Conservation (phyloP, 2,797 vertebrate genomes). For the Apogon hyalosoma region DNA sequence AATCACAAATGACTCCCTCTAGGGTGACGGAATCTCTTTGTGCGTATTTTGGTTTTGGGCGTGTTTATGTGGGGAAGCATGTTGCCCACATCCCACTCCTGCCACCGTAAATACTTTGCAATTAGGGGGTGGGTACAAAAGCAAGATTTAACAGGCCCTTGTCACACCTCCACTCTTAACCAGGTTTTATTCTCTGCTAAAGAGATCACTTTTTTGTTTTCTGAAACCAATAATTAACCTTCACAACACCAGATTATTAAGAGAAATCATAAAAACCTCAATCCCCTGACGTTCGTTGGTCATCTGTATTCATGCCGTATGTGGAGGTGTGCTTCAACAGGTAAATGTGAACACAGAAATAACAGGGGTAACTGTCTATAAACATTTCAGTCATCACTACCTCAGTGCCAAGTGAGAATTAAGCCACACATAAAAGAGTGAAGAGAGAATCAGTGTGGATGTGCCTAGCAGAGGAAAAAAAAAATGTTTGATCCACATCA, state of each 20-base stretch:
- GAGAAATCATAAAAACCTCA: slow-evolving; percentile 22
- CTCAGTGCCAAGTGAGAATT: slow-evolving; percentile 14
- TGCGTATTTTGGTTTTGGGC: slow-evolving; percentile 65
- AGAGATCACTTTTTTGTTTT: background rate
- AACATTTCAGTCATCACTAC: slow-evolving; percentile 34
- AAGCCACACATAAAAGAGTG: slow-evolving; percentile 20
- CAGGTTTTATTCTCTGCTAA: slow-evolving; percentile 3
- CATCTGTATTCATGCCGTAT: background rate
- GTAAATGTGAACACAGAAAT: slow-evolving; percentile 3
- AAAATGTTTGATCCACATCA: slow-evolving; percentile 38
- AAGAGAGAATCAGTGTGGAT: slow-evolving; percentile 42
- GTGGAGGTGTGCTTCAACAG: background rate
- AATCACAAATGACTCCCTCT: slow-evolving; percentile 77
- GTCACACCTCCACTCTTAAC: slow-evolving; percentile 29
- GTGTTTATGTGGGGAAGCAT: slow-evolving; percentile 55
- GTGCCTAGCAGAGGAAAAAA: slow-evolving; percentile 5
- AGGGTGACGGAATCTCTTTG: slow-evolving; percentile 68
- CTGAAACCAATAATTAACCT: slow-evolving; percentile 42
- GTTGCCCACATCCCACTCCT: slow-evolving; percentile 65
- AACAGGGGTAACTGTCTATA: background rate
- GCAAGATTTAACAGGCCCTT: slow-evolving; percentile 63
- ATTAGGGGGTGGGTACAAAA: slow-evolving; percentile 52
- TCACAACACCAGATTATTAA: slow-evolving; percentile 29
- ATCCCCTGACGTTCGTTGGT: slow-evolving; percentile 8
- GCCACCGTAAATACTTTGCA: slow-evolving; percentile 65